Percentiles rank a stretch among this genome's conserved stretches.
Conservation (phyloP, 2,113 vertebrate genomes). For the Pomatorhinus ruficollis region DNA sequence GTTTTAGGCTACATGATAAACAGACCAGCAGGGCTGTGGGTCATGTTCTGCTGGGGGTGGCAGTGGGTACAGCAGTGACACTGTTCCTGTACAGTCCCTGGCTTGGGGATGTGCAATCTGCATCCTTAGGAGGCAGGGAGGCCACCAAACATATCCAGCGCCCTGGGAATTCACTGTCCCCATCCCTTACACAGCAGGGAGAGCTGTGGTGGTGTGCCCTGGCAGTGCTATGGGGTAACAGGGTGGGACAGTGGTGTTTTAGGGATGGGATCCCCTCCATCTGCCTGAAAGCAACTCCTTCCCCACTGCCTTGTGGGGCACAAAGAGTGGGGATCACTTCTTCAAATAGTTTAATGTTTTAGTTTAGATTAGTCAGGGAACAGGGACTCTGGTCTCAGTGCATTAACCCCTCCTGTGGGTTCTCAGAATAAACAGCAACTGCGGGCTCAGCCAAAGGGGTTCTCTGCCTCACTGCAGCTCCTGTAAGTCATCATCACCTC, state of each 20-base stretch:
- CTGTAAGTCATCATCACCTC: background rate
- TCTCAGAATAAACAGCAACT: background rate
- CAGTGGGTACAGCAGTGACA: background rate
- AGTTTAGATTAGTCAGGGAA: background rate
- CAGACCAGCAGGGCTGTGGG: background rate
- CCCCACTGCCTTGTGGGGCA: accelerated
- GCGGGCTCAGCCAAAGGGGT: background rate
- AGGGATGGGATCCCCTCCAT: accelerated
- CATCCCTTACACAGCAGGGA: accelerated
- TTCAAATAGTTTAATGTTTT: background rate
- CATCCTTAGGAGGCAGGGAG: background rate
- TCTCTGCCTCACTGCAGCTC: background rate
- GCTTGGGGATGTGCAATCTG: accelerated
- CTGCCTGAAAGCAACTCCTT: background rate
- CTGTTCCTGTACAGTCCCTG: background rate
- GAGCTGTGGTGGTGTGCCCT: background rate
- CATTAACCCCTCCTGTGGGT: background rate
- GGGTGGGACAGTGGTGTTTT: background rate
- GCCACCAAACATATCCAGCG: accelerated
- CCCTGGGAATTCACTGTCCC: background rate
- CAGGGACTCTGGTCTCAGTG: background rate
- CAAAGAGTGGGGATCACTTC: background rate
- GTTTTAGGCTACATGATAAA: background rate
- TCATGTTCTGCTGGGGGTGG: background rate
- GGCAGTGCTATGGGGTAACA: accelerated